A percentile compares a stretch with the other conserved stretches of the same genome.
Evolutionary conservation across 2,113 vertebrate genomes (phyloP).

Genomic region (Neogale vison): DNA sequence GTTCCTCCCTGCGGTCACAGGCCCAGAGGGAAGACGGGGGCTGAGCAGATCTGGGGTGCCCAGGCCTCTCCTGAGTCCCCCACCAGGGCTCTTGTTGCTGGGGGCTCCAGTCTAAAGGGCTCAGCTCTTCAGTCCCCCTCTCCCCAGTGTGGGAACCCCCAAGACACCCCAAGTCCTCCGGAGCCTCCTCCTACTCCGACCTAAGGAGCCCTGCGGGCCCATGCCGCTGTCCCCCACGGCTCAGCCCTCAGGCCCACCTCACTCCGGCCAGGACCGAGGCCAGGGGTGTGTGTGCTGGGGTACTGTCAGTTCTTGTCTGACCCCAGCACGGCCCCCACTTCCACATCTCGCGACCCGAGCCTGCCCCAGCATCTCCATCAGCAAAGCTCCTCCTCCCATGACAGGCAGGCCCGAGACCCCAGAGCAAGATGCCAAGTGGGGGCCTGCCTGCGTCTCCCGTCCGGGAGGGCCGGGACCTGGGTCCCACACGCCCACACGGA

Average conservation of each 20-base stretch:
- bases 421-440: not conserved
- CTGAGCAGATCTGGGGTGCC: accelerated
- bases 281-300: too few relatives aligned
- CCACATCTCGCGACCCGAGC: not conserved
- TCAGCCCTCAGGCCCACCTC: accelerated
- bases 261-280: not conserved
- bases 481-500: not conserved
- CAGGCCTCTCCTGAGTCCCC: not conserved
- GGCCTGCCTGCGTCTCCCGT: not conserved
- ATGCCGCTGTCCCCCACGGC: accelerated
- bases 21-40: not conserved
- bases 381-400: not conserved
- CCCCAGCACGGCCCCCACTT: too few relatives aligned
- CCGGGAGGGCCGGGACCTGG: accelerated
- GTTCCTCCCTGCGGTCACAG: constrained; percentile 84
- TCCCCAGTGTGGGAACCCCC: not conserved
- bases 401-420: not conserved
- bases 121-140: not conserved
- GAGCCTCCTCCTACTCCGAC: accelerated
- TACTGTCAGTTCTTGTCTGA: not conserved
- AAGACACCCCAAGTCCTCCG: not conserved
- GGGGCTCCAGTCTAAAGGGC: not conserved
- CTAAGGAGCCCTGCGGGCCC: accelerated
- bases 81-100: too few relatives aligned
- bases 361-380: not conserved